Base-by-base conservation (phyloP, 2,113 vertebrate species). In the Tetraodon nigroviridis region DNA sequence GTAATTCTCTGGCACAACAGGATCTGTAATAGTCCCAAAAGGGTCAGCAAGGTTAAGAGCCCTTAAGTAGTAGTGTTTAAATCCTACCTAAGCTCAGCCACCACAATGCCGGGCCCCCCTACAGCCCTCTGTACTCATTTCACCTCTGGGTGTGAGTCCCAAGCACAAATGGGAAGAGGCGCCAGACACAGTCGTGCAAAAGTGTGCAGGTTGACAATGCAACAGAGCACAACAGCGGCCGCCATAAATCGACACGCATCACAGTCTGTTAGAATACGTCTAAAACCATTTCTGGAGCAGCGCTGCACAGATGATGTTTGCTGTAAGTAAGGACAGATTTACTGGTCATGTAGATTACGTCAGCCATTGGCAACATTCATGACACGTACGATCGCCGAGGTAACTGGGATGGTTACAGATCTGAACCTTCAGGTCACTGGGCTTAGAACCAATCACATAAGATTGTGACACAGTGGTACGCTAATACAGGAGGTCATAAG, bases 1-100 rank as follows among this genome's bases (percentile, higher is more conserved):
- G 75, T 88, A 87, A 85, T 84, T 84, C 83, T 85, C 78, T 59
- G 68, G 69, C 87, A 84, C 86, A 88, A 88, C 87, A 88, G 84
- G 86, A 88, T 88, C 82, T 86, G 82, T 81, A 77, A 82, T 87
- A 78, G 79, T 85, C 73, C 70, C 75, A 80, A 78, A 79, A 58
- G 71, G 84, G 84, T 85, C 83, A 78, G 75, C 60, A 66, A 65
- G 83, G 87, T 83, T 85, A 90, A 87, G 78, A 88, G 78, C 72
- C 11, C 69, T 67, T 88, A 88, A 90, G 84, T 83, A 86, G 85
- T 84, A 76, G 86, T 85, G 84, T 85, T 83, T 76, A 86, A 89
- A 88, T 87, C 86, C 85, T 63, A 73, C 59, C 71, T 80, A 80
- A 81, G 71, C 75, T 68, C 64, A 59, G 68, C 57, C 64, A 73